Percentiles rank a stretch among this genome's conserved stretches.
phyloP scores from a whole-genome alignment of 2,797 vertebrate species.

The Siniperca undulata region DNA sequence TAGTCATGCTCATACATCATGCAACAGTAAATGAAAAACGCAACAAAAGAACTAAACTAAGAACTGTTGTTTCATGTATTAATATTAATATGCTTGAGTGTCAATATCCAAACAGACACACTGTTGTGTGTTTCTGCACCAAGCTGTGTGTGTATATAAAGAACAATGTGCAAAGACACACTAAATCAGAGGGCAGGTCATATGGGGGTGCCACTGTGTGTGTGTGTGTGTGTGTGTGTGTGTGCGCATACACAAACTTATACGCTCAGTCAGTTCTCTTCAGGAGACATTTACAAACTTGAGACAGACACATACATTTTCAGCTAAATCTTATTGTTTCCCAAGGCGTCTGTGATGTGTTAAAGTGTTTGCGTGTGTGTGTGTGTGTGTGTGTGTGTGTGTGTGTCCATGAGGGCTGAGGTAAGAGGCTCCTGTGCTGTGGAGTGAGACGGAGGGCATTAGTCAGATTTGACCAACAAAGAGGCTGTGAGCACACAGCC shows the following conservation, averaged over 20 bases:
- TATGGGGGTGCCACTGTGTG: not conserved
- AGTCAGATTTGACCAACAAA: slow-evolving; percentile 88
- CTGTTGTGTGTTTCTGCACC: not conserved
- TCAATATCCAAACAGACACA: no score
- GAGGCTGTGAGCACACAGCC: slow-evolving; percentile 77
- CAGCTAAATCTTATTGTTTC: slow-evolving; percentile 38
- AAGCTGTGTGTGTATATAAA: not conserved
- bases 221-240: slow-evolving; percentile 11
- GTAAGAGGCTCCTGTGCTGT: slow-evolving; percentile 74
- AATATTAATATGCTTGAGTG: slow-evolving; percentile 2
- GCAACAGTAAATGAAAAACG: not conserved
- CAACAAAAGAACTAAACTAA: not conserved
- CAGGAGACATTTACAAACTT: slow-evolving; percentile 11
- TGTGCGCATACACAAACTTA: not conserved
- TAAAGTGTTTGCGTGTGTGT: slow-evolving; percentile 23
- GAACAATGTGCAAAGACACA: no score
- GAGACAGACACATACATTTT: slow-evolving; percentile 21
- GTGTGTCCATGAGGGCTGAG: slow-evolving; percentile 60
- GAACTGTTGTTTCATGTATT: slow-evolving; percentile 10
- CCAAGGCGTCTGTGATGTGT: slow-evolving; percentile 29
- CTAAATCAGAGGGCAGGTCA: not conserved
- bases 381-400: slow-evolving; percentile 27
- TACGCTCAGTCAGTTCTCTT: not conserved
- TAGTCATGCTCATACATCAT: slow-evolving; percentile 15
- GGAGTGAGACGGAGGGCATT: slow-evolving; percentile 82